phyloP scores from a whole-genome alignment of 2,888 invertebrate genomes.

The Dryocosmus kuriphilus region DNA sequence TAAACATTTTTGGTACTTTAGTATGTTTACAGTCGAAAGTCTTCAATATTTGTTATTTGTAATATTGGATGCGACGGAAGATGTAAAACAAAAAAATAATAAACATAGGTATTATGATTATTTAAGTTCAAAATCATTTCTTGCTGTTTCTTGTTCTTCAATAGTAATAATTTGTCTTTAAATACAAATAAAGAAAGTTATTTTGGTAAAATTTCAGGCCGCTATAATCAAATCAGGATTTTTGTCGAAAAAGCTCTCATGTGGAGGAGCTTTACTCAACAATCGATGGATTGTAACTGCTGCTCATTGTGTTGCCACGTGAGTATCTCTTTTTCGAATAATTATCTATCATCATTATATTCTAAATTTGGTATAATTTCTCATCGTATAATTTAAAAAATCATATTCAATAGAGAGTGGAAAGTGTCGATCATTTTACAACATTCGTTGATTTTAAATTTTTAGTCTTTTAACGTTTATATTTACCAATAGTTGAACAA shows the following conservation, averaged over 20 bases:
- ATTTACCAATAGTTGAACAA: too few species aligned
- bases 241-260: conserved; percentile 92
- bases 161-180: background rate
- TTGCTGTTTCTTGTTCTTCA: too few species aligned
- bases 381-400: background rate
- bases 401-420: background rate
- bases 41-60: too few species aligned
- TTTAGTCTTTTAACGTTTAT: too few species aligned
- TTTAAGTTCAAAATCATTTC: too few species aligned
- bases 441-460: too few species aligned
- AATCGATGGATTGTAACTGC: conserved; percentile 96
- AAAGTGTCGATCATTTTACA: background rate
- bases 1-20: too few species aligned
- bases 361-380: background rate
- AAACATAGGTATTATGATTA: too few species aligned
- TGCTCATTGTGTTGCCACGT: conserved; percentile 95
- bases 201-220: conserved; percentile 77
- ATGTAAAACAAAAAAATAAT: too few species aligned
- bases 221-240: conserved; percentile 95
- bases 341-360: background rate
- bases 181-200: background rate
- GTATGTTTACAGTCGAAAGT: too few species aligned
- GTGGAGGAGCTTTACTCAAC: conserved; percentile 93
- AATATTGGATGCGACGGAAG: too few species aligned
- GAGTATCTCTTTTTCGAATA: conserved; percentile 77